phyloP scores from a whole-genome alignment of 1,140 invertebrate species.

The Sinonovacula constricta region DNA sequence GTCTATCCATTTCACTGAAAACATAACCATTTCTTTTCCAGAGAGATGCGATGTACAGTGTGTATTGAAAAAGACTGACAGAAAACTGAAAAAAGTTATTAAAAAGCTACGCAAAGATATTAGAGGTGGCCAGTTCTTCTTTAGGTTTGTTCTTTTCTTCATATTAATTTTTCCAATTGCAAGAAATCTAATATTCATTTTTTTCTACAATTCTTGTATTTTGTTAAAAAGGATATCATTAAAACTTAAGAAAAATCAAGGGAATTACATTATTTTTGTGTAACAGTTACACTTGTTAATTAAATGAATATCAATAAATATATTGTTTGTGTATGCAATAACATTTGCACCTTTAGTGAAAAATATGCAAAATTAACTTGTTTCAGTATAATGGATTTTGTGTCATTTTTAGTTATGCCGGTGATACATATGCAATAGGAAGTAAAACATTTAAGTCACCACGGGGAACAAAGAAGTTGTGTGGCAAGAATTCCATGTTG shows the following conservation, averaged over 20 bases:
- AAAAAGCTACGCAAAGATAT: slow-evolving; percentile 59
- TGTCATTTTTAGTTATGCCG: slow-evolving; percentile 16
- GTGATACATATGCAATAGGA: not conserved
- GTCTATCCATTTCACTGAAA: too few species aligned
- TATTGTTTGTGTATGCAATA: too few species aligned
- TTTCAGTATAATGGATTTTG: not conserved
- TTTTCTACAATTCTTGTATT: not conserved
- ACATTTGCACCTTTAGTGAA: too few species aligned
- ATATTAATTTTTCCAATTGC: not conserved
- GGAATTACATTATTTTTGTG: too few species aligned
- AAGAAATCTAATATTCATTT: not conserved
- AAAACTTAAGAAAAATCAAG: too few species aligned
- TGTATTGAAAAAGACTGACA: slow-evolving; percentile 58
- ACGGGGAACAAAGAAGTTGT: slow-evolving; percentile 10
- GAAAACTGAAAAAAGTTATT: slow-evolving; percentile 64
- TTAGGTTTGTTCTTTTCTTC: slow-evolving; percentile 57
- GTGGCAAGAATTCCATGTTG: slow-evolving; percentile 30
- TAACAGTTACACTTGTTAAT: too few species aligned
- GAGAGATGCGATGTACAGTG: slow-evolving; percentile 66
- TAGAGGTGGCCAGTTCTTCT: slow-evolving; percentile 58
- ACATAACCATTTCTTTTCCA: slow-evolving; percentile 26
- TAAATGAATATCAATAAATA: too few species aligned
- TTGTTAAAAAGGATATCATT: too few species aligned
- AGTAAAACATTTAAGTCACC: slow-evolving; percentile 40
- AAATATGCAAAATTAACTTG: too few species aligned